Conservation (phyloP, 1,140 invertebrate genomes). For the Lethrus apterus region DNA sequence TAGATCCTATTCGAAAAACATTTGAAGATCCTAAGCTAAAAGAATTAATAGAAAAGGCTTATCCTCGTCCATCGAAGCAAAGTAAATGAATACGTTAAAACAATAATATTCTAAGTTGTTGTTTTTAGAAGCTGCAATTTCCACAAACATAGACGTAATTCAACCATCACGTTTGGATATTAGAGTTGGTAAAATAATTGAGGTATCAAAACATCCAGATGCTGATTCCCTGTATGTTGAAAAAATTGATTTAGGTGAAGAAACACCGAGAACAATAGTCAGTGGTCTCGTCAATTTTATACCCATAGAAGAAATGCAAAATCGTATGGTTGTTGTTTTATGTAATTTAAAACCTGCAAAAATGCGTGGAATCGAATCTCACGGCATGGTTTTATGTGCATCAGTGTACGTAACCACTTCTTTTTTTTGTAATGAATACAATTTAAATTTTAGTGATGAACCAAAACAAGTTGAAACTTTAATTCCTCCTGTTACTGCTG, state of each 20-base stretch:
- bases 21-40: constrained; percentile 74
- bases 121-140: constrained; percentile 26
- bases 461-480: constrained; percentile 79
- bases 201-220: constrained; percentile 89
- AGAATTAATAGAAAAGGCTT: constrained; percentile 62
- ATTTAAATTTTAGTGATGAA: constrained; percentile 46
- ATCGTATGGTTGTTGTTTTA: constrained; percentile 79
- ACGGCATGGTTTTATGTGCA: constrained; percentile 89
- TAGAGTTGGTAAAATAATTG: constrained; percentile 84
- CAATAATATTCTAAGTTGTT: background rate
- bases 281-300: constrained; percentile 88
- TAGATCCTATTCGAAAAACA: constrained; percentile 84
- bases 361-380: constrained; percentile 82
- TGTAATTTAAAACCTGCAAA: constrained; percentile 93
- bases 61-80: constrained; percentile 63
- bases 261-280: constrained; percentile 66
- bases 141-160: constrained; percentile 51
- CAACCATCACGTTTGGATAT: constrained; percentile 75
- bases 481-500: constrained; percentile 60
- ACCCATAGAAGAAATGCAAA: constrained; percentile 78
- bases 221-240: constrained; percentile 93
- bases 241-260: constrained; percentile 77
- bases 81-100: constrained; percentile 35
- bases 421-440: constrained; percentile 7
- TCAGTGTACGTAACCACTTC: constrained; percentile 55